Evolutionary conservation across 2,113 vertebrate species (phyloP).

Genomic region (Dryoscopus gambensis): DNA sequence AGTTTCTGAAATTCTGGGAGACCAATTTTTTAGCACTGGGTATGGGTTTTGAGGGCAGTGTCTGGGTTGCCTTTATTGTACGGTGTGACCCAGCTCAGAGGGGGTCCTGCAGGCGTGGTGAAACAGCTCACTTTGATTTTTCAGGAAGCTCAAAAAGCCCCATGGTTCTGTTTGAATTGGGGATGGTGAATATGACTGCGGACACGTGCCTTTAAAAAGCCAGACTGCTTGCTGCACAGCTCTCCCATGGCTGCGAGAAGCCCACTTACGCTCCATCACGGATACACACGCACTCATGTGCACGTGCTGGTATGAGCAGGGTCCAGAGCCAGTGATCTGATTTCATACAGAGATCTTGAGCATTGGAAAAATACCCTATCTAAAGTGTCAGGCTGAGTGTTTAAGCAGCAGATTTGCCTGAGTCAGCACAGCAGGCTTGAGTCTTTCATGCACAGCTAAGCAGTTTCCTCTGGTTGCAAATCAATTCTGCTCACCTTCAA

Average conservation of each 20-base stretch:
- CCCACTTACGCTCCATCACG: rapidly evolving
- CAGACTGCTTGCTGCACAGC: background rate
- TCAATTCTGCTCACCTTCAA: background rate
- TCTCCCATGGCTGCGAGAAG: rapidly evolving
- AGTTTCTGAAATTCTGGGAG: background rate
- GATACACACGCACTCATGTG: rapidly evolving
- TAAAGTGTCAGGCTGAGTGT: background rate
- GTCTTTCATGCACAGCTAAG: background rate
- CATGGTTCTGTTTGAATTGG: background rate
- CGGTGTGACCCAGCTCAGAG: rapidly evolving
- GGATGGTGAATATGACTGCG: rapidly evolving
- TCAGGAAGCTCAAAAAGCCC: background rate
- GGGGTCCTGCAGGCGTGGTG: rapidly evolving
- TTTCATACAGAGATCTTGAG: background rate
- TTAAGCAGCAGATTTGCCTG: background rate
- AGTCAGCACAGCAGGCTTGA: background rate
- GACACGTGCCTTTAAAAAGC: background rate
- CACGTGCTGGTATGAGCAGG: rapidly evolving
- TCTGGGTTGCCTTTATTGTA: rapidly evolving
- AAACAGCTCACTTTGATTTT: background rate
- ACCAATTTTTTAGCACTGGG: rapidly evolving
- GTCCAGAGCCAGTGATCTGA: background rate
- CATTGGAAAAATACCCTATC: background rate
- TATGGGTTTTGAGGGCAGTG: background rate
- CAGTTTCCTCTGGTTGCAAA: background rate